Percentiles rank a stretch among this genome's conserved stretches.
These are phyloP conservation scores for Helicolenus hilgendorfi DNA, from an alignment of 2,797 vertebrate genomes.

Conservation along the genomic window DNA sequence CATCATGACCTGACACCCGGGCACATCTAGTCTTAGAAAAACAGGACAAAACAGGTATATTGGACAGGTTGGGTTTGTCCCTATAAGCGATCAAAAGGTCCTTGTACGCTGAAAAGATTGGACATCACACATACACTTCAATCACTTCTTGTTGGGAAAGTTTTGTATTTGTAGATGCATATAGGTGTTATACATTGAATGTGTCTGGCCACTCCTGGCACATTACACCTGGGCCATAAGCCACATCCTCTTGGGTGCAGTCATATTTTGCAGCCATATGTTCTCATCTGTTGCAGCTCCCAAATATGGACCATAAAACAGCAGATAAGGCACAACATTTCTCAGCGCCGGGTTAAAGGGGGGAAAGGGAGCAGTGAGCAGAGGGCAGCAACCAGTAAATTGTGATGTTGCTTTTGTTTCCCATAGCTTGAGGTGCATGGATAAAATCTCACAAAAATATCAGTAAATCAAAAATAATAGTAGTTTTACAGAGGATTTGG, in stretches of 20 bases:
- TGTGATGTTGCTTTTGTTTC: constrained; percentile 54
- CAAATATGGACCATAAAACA: constrained; percentile 40
- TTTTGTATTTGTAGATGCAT: not conserved
- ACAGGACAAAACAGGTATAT: no score
- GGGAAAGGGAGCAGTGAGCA: constrained; percentile 16
- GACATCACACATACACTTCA: not conserved
- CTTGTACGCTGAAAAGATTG: not conserved
- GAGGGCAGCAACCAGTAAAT: constrained; percentile 43
- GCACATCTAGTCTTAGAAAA: no score
- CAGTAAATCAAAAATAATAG: constrained; percentile 32
- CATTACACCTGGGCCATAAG: constrained; percentile 1
- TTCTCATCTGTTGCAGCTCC: constrained; percentile 36
- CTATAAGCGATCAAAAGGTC: not conserved
- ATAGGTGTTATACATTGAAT: not conserved
- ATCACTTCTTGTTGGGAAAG: not conserved
- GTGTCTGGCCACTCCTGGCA: constrained; percentile 3
- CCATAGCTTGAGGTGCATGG: constrained; percentile 41
- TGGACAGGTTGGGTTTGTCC: not conserved
- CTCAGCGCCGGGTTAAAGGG: constrained; percentile 10
- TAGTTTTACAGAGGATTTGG: not conserved
- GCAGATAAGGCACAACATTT: constrained; percentile 35
- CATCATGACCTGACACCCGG: no score
- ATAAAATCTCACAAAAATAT: constrained; percentile 53
- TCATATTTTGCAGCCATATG: constrained; percentile 59
- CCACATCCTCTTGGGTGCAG: constrained; percentile 26